Percentiles rank a stretch among this genome's conserved stretches.
Conservation (phyloP, 2,888 invertebrate genomes). For the Schrankia costaestrigalis region DNA sequence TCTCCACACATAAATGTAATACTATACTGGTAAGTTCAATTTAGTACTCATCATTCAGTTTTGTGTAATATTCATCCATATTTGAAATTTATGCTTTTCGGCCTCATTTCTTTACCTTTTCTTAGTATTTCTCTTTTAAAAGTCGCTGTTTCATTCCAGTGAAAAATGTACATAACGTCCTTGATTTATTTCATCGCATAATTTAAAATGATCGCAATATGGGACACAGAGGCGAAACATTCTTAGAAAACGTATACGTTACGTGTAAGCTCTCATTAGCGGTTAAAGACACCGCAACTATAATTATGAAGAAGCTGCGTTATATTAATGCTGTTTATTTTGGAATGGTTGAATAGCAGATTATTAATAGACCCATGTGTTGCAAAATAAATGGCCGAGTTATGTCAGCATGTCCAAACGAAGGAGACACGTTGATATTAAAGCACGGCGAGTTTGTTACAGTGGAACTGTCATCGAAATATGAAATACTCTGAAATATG, state of each 20-base stretch:
- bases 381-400: conserved; percentile 76
- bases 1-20: too few relatives aligned
- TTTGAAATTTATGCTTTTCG: conserved; percentile 42
- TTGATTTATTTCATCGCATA: conserved; percentile 48
- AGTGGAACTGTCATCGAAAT: conserved; percentile 38
- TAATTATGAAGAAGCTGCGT: conserved; percentile 59
- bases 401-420: conserved; percentile 61
- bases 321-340: conserved; percentile 68
- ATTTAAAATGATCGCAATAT: conserved; percentile 36
- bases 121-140: conserved; percentile 30
- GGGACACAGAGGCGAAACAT: conserved; percentile 21
- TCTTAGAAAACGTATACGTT: conserved; percentile 35
- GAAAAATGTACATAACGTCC: conserved; percentile 48
- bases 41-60: too few relatives aligned
- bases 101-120: conserved; percentile 31
- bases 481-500: conserved; percentile 22
- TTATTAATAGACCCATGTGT: conserved; percentile 68
- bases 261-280: conserved; percentile 67
- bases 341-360: conserved; percentile 58
- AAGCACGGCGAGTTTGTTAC: conserved; percentile 19
- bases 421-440: conserved; percentile 25
- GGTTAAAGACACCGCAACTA: conserved; percentile 73
- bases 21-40: too few relatives aligned
- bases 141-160: conserved; percentile 27
- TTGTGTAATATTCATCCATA: conserved; percentile 38